Conservation (phyloP, 2,888 invertebrate genomes). For the Synergus gifuensis region DNA sequence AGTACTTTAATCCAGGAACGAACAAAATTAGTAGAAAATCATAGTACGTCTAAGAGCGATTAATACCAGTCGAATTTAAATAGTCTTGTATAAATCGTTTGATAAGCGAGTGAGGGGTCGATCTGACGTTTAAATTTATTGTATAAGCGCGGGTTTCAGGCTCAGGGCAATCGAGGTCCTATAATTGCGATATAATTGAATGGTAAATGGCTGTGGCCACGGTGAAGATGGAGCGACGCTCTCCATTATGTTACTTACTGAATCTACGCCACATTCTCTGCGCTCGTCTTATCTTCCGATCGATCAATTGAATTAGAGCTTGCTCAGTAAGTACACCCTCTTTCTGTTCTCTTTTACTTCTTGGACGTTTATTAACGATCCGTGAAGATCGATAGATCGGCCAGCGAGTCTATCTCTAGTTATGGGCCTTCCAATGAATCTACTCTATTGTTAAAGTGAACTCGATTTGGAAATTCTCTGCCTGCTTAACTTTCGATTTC, state of each 20-base stretch:
- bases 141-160: conserved; percentile 45
- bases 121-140: conserved; percentile 17
- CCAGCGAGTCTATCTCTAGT: neutral
- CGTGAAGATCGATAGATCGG: conserved; percentile 36
- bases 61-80: conserved; percentile 36
- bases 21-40: conserved; percentile 13
- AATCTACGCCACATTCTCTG: conserved; percentile 45
- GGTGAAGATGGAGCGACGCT: conserved; percentile 48
- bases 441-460: conserved; percentile 30
- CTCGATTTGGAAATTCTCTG: conserved; percentile 35
- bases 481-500: conserved; percentile 34
- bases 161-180: conserved; percentile 48
- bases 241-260: conserved; percentile 54
- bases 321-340: conserved; percentile 53
- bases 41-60: conserved; percentile 1
- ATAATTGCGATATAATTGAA: conserved; percentile 67
- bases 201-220: conserved; percentile 48
- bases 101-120: conserved; percentile 5
- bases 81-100: conserved; percentile 31
- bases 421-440: neutral
- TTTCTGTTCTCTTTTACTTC: conserved; percentile 39
- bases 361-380: conserved; percentile 36
- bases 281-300: conserved; percentile 58
- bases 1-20: neutral
- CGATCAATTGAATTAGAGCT: conserved; percentile 65